These are phyloP conservation scores for Spilogale gracilis DNA, from an alignment of 2,113 vertebrate species.

Conservation along the genomic window DNA sequence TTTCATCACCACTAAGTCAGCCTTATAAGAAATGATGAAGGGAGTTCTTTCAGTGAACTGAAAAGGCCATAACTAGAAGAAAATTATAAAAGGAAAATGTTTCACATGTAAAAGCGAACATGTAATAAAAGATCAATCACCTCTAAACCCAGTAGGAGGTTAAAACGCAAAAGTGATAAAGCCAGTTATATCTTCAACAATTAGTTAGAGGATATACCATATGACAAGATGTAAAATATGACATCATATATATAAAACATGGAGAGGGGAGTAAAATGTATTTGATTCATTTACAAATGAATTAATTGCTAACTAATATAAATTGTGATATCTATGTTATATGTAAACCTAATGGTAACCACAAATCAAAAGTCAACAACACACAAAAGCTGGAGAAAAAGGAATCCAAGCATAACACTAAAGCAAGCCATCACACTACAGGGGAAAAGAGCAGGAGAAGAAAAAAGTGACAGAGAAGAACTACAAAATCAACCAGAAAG, in stretches of 20 bases:
- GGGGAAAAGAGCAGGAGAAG: background rate
- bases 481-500: background rate
- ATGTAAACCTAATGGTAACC: background rate
- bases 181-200: background rate
- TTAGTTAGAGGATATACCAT: background rate
- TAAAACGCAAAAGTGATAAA: background rate
- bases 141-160: background rate
- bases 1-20: background rate
- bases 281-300: too few relatives aligned
- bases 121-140: background rate
- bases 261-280: background rate
- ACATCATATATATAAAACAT: background rate
- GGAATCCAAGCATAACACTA: background rate
- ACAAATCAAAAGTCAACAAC: background rate
- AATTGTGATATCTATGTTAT: background rate
- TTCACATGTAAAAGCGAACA: background rate
- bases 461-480: background rate
- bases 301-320: background rate
- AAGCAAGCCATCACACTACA: background rate
- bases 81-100: background rate
- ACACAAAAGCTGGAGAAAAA: background rate
- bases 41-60: background rate
- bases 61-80: background rate
- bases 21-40: background rate
- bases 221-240: background rate